Percentiles rank a stretch among this genome's conserved stretches.
These are phyloP conservation scores for Diorhabda sublineata DNA, from an alignment of 1,140 invertebrate species.

Conservation along the genomic window DNA sequence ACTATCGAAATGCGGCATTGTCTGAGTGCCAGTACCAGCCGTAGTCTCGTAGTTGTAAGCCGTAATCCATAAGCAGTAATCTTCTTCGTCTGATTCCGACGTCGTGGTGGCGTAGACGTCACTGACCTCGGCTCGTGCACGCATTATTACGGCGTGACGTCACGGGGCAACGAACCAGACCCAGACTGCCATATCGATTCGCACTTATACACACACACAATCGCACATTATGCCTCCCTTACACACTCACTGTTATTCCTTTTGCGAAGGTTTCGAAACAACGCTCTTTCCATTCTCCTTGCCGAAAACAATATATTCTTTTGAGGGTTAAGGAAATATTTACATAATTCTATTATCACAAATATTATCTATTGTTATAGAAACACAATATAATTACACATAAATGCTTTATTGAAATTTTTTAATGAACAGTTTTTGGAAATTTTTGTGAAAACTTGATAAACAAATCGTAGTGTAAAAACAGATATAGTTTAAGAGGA, in stretches of 20 bases:
- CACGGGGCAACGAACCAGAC: constrained; percentile 20
- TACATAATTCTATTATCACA: too few species aligned
- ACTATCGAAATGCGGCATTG: constrained; percentile 10
- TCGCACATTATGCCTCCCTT: constrained; percentile 1
- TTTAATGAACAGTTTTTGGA: too few species aligned
- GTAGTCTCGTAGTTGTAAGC: neutral
- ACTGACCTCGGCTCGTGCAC: constrained; percentile 17
- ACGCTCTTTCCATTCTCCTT: constrained; percentile 4
- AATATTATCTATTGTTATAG: too few species aligned
- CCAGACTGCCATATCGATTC: constrained; percentile 19
- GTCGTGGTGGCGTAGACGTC: constrained; percentile 7
- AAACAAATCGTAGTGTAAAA: too few species aligned
- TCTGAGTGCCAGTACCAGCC: constrained; percentile 4
- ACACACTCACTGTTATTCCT: constrained; percentile 10
- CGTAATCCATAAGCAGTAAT: neutral
- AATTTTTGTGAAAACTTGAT: too few species aligned
- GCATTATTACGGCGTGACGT: constrained; percentile 17
- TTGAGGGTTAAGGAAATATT: too few species aligned
- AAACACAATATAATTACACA: too few species aligned
- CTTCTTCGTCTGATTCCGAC: constrained; percentile 1
- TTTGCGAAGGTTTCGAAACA: constrained; percentile 1
- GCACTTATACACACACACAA: neutral
- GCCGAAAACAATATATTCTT: neutral
- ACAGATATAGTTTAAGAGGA: too few species aligned
- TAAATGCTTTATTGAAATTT: too few species aligned